phyloP scores from a whole-genome alignment of 2,797 vertebrate species.

The Ispidina picta region DNA sequence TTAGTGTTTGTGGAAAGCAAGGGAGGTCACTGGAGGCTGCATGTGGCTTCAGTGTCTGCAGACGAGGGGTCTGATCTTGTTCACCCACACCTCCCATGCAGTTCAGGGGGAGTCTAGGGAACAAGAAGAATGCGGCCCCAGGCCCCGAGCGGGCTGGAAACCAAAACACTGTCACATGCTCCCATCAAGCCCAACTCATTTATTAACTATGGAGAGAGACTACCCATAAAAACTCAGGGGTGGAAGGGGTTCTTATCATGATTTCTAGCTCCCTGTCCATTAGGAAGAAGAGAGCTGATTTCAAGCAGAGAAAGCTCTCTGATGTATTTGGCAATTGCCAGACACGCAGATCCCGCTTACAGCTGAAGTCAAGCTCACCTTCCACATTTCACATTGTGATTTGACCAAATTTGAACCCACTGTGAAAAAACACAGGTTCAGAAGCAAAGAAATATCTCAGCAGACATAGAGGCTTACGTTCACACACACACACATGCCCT shows the following conservation, averaged over 20 bases:
- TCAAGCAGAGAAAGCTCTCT: neutral
- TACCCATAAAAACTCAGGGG: neutral
- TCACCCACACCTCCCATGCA: constrained; percentile 64
- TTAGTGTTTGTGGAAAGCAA: constrained; percentile 67
- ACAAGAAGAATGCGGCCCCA: neutral
- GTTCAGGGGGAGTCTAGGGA: constrained; percentile 45
- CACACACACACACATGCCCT: neutral
- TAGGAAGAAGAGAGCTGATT: constrained; percentile 19
- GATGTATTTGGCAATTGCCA: neutral
- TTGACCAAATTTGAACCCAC: constrained; percentile 29
- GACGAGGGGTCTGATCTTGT: constrained; percentile 55
- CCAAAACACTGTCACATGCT: neutral
- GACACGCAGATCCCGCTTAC: neutral
- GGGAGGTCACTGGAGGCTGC: constrained; percentile 50
- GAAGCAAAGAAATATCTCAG: constrained; percentile 48
- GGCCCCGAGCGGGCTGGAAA: constrained; percentile 24
- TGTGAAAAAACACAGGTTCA: neutral
- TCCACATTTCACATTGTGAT: neutral
- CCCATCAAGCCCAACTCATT: constrained; percentile 53
- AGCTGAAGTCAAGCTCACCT: constrained; percentile 15
- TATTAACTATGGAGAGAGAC: constrained; percentile 46
- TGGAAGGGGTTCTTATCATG: constrained; percentile 6
- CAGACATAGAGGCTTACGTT: neutral
- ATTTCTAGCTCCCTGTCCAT: constrained; percentile 35
- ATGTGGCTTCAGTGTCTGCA: constrained; percentile 63